Evolutionary conservation across 2,888 invertebrate genomes (phyloP), one percentile per base, ranked within the genome.

Genomic region (Sialis lutaria): DNA sequence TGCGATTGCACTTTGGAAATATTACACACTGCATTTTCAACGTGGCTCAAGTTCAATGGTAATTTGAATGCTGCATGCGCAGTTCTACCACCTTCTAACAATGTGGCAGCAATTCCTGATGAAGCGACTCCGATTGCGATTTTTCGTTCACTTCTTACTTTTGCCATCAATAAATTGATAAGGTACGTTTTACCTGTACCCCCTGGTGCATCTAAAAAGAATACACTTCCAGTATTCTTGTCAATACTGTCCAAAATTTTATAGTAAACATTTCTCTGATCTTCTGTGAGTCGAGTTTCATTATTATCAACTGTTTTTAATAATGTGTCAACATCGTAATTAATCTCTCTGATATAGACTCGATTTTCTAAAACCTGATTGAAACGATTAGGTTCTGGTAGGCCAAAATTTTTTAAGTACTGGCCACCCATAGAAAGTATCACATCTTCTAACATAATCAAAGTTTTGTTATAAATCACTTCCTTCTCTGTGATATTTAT

Each of bases 201-300:
- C 32, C 58, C 61, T 30, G 62, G 60, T 13, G 57, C 59, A 54
- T 61, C 60, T 10, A 62, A 40, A 51, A 63, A 52, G 37, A 48
- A 48, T 10, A 48, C 22, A 42, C 13, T 12, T 12, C 55, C 47
- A 13, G 45, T n/a, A 33, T 44, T 45, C 32, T 41, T 42, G 22
- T 44, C 42, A 35, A 46, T 45, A 44, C 47, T 43, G 13, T 10
- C 5, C 9, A 50, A 8, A 33, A 47, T 46, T 30, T 43, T 31
- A 41, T 44, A 6, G 39, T 48, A 49, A n/a, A 48, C 42, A 39
- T 43, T 12, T 42, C 41, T 40, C 49, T 54, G 52, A 46, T 55
- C 53, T 39, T 45, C 45, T 41, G 42, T 54, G 45, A 54, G 48
- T 10, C 47, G 48, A 40, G 41, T 44, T 46, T 51, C 50, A 52